Percentiles rank a stretch among this genome's conserved stretches.
Conservation (phyloP, 1,140 invertebrate species). For the Chelonus insularis region DNA sequence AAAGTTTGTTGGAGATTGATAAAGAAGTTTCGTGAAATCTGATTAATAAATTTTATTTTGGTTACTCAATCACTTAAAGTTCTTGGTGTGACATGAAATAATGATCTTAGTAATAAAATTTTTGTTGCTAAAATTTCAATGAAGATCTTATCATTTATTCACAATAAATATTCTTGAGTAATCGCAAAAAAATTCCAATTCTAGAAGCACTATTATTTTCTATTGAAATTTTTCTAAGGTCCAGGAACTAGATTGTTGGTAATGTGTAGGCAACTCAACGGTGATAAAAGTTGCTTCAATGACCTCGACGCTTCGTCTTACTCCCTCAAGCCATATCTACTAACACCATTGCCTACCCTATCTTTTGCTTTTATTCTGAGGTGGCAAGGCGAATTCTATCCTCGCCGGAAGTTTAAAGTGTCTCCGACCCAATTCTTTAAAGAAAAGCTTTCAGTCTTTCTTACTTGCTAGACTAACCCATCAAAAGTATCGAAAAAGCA, state of each 20-base stretch:
- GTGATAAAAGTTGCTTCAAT: slow-evolving; percentile 14
- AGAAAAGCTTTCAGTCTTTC: slow-evolving; percentile 21
- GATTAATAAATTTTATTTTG: too few species aligned
- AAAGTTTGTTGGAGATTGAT: too few species aligned
- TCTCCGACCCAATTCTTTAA: slow-evolving; percentile 26
- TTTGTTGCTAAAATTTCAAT: too few species aligned
- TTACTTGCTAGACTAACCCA: neutral
- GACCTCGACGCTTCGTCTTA: neutral
- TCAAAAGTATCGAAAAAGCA: neutral
- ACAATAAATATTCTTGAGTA: too few species aligned
- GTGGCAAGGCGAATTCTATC: slow-evolving; percentile 7
- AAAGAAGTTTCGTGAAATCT: too few species aligned
- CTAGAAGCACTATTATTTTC: neutral
- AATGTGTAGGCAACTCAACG: neutral
- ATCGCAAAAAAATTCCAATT: too few species aligned
- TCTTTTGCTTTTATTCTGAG: neutral
- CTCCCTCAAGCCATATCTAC: neutral
- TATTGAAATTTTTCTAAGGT: neutral
- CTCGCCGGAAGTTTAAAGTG: slow-evolving; percentile 22
- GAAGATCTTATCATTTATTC: too few species aligned
- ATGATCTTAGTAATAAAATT: too few species aligned
- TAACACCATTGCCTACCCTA: neutral
- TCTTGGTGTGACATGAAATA: too few species aligned
- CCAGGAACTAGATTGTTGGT: neutral
- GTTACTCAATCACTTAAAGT: too few species aligned